These are phyloP conservation scores for Pipistrellus kuhlii DNA, from an alignment of 2,797 vertebrate genomes.

Conservation along the genomic window DNA sequence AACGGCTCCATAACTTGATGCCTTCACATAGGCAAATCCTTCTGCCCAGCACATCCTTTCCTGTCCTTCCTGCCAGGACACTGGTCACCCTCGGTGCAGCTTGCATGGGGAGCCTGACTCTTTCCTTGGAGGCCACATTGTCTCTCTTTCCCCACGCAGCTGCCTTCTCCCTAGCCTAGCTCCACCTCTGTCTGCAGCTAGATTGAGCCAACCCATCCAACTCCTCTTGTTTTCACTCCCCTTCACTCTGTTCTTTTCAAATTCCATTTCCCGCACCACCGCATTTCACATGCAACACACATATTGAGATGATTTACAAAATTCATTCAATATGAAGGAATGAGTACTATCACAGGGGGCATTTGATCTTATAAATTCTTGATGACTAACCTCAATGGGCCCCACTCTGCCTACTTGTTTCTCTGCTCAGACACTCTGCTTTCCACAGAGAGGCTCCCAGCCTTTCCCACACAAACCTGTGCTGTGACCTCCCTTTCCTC, in stretches of 20 bases:
- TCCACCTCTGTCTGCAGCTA: background rate
- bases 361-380: background rate
- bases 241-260: background rate
- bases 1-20: background rate
- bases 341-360: background rate
- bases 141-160: accelerated
- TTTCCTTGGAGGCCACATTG: background rate
- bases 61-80: background rate
- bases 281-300: background rate
- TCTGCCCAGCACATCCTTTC: background rate
- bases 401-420: background rate
- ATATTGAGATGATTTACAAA: background rate
- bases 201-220: too few relatives aligned
- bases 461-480: background rate
- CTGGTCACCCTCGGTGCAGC: accelerated
- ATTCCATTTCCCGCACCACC: background rate
- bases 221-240: too few relatives aligned
- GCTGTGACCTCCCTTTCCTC: background rate
- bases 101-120: background rate
- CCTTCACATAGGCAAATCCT: background rate
- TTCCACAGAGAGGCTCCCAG: background rate
- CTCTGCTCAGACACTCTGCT: background rate
- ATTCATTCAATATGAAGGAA: background rate
- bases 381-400: background rate
- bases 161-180: background rate